Conservation (phyloP, 2,888 invertebrate species). For the Sepioteuthis lessoniana region DNA sequence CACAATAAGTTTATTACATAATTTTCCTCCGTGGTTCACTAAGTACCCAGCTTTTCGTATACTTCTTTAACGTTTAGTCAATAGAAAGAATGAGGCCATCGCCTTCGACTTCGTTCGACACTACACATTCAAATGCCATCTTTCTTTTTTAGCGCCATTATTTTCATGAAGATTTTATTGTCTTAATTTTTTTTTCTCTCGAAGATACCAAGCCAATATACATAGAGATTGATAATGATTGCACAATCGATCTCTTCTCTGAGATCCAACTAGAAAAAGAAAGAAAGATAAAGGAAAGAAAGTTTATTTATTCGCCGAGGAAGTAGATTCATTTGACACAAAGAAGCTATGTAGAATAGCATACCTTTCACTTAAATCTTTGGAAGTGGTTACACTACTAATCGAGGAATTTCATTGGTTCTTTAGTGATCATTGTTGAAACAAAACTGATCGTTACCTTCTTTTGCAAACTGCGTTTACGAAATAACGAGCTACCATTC, state of each 20-base stretch:
- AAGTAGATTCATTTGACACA: background rate
- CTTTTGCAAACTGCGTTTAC: background rate
- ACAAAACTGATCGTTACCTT: background rate
- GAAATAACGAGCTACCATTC: background rate
- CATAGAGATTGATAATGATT: background rate
- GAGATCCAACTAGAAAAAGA: background rate
- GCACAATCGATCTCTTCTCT: conserved; percentile 17
- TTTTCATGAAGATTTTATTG: background rate
- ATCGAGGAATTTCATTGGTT: background rate
- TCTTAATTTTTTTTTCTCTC: background rate
- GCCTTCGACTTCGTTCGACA: background rate
- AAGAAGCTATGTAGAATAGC: background rate
- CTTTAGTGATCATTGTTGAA: background rate
- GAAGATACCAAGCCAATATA: background rate
- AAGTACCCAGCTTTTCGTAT: too few relatives aligned
- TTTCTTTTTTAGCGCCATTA: background rate
- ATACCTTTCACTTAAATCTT: background rate
- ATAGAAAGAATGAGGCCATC: background rate
- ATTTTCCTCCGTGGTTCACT: too few relatives aligned
- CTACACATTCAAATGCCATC: background rate
- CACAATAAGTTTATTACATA: too few relatives aligned
- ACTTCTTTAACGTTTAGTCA: background rate
- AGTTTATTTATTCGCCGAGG: background rate
- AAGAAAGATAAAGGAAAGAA: background rate
- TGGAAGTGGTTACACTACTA: background rate